Percentiles rank a stretch among this genome's conserved stretches.
These are phyloP conservation scores for Oxyruncus cristatus DNA, from an alignment of 2,113 vertebrate genomes.

Conservation along the genomic window DNA sequence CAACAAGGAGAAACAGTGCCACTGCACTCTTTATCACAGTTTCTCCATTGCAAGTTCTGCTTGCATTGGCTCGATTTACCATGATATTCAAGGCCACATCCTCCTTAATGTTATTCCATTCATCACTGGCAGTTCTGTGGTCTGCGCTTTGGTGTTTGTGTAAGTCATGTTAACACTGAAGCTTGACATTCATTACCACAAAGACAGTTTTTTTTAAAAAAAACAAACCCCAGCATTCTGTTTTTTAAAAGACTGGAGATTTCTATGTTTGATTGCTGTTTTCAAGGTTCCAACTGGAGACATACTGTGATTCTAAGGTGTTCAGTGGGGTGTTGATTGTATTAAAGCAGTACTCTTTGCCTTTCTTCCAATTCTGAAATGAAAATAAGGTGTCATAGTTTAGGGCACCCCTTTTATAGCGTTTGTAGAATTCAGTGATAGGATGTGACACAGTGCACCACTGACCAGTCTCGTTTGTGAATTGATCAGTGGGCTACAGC, in stretches of 20 bases:
- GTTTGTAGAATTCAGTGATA: background rate
- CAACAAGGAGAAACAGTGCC: background rate
- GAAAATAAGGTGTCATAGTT: background rate
- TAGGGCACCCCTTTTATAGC: background rate
- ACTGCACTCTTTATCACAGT: background rate
- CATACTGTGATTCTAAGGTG: background rate
- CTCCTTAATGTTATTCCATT: background rate
- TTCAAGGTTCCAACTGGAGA: background rate
- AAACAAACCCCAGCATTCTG: background rate
- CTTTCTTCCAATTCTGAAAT: background rate
- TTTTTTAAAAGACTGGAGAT: background rate
- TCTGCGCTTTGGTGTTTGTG: background rate
- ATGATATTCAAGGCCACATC: background rate
- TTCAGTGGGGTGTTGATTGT: background rate
- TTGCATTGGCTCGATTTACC: slow-evolving; percentile 1
- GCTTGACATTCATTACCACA: background rate
- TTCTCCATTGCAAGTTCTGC: slow-evolving; percentile 13
- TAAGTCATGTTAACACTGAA: slow-evolving; percentile 12
- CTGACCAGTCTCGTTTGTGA: background rate
- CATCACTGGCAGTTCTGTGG: background rate
- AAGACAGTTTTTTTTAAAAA: background rate
- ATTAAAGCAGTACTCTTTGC: background rate
- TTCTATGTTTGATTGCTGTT: background rate
- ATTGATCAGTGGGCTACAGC: rapidly evolving
- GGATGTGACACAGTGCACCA: background rate